Conservation (phyloP, 1,140 invertebrate species). For the Vanessa tameamea region DNA sequence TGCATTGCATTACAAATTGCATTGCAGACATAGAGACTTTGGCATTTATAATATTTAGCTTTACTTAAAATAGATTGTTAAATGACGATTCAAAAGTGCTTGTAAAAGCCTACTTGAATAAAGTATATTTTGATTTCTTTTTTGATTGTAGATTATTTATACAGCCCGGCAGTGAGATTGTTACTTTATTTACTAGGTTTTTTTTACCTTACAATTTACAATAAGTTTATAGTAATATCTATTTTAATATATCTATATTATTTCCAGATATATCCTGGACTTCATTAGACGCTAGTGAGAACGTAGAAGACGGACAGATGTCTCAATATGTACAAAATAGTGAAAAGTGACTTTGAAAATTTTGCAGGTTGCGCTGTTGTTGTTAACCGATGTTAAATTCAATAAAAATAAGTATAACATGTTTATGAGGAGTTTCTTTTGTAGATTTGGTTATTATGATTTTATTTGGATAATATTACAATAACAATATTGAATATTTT, state of each 20-base stretch:
- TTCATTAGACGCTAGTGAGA: slow-evolving; percentile 17
- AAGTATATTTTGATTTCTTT: too few relatives aligned
- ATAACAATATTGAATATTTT: background rate
- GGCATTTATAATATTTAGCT: too few relatives aligned
- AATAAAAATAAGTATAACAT: slow-evolving; percentile 45
- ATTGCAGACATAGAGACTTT: too few relatives aligned
- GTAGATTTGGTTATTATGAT: background rate
- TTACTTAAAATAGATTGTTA: too few relatives aligned
- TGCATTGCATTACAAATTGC: too few relatives aligned
- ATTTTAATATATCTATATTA: background rate
- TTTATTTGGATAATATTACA: background rate
- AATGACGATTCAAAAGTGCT: too few relatives aligned
- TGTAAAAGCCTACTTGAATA: too few relatives aligned
- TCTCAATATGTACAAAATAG: slow-evolving; percentile 25
- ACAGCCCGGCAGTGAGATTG: too few relatives aligned
- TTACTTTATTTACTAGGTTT: too few relatives aligned
- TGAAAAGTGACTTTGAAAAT: slow-evolving; percentile 53
- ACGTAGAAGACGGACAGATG: slow-evolving; percentile 5
- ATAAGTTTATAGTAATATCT: too few relatives aligned
- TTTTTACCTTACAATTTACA: too few relatives aligned
- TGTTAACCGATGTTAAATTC: slow-evolving; percentile 39
- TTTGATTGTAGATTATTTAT: too few relatives aligned
- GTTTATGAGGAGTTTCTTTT: slow-evolving; percentile 8
- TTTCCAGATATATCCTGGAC: slow-evolving; percentile 21
- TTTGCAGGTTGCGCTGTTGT: slow-evolving; percentile 47